These are phyloP conservation scores for Enteromius afrohamiltoni DNA, from an alignment of 2,797 vertebrate genomes.

Conservation along the genomic window DNA sequence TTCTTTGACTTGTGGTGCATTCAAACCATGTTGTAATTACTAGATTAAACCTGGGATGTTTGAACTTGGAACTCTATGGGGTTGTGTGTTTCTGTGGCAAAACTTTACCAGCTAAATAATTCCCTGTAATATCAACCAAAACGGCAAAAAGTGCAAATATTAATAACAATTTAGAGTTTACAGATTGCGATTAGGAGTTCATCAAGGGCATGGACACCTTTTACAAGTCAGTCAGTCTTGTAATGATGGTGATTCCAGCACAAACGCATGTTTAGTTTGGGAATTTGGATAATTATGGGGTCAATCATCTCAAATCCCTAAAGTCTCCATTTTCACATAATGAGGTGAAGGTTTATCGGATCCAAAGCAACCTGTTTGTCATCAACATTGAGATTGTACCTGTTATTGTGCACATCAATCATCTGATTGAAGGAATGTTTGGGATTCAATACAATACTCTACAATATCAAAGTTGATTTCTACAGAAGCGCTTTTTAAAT, in stretches of 20 bases:
- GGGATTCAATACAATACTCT: neutral
- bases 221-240: neutral
- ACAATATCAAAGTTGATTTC: neutral
- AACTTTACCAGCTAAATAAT: neutral
- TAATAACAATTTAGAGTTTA: neutral
- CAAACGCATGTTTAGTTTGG: constrained; percentile 14
- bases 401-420: constrained; percentile 6
- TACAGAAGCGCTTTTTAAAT: neutral
- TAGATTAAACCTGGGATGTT: neutral
- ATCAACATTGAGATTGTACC: neutral
- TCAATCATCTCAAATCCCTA: constrained; percentile 35
- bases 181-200: neutral
- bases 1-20: neutral
- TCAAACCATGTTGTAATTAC: neutral
- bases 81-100: neutral
- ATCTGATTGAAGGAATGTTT: neutral
- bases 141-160: neutral
- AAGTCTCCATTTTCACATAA: constrained; percentile 44
- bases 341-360: constrained; percentile 34
- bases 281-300: constrained; percentile 22
- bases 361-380: constrained; percentile 28
- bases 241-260: neutral
- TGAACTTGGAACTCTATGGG: neutral
- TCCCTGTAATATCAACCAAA: neutral
- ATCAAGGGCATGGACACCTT: neutral